Percentiles rank a stretch among this genome's conserved stretches.
Evolutionary conservation across 2,797 vertebrate species (phyloP).

Genomic region (Lycodopsis pacificus): DNA sequence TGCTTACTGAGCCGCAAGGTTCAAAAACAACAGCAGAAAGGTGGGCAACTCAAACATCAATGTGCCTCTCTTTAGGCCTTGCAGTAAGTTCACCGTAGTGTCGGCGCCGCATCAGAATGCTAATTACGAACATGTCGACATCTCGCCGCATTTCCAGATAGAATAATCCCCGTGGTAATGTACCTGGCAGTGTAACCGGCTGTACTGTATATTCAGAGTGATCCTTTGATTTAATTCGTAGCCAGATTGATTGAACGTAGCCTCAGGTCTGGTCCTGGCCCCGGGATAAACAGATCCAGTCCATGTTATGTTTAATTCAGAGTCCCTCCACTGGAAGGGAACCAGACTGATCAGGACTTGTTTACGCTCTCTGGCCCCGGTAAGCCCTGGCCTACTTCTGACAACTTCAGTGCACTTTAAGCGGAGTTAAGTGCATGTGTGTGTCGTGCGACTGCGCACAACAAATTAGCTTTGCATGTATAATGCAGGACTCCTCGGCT

Average conservation of each 20-base stretch:
- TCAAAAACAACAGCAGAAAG: neutral
- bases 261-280: constrained; percentile 69
- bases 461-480: constrained; percentile 73
- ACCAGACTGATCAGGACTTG: constrained; percentile 78
- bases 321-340: constrained; percentile 67
- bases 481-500: constrained; percentile 68
- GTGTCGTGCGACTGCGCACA: constrained; percentile 33
- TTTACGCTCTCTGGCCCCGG: constrained; percentile 72
- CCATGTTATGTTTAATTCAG: constrained; percentile 79
- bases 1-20: constrained; percentile 10
- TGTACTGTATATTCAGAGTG: constrained; percentile 55
- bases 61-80: neutral
- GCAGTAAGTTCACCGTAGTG: constrained; percentile 6
- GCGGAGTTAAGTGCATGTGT: constrained; percentile 60
- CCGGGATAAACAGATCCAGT: constrained; percentile 69
- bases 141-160: constrained; percentile 58
- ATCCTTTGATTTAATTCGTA: constrained; percentile 74
- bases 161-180: constrained; percentile 50
- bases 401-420: constrained; percentile 69
- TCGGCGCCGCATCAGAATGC: constrained; percentile 30
- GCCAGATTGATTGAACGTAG: constrained; percentile 78
- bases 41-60: constrained; percentile 15
- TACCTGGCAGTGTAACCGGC: constrained; percentile 62
- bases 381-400: constrained; percentile 78
- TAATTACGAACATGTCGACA: constrained; percentile 70